Evolutionary conservation across 2,113 vertebrate species (phyloP), one percentile per base, ranked within the genome.

Genomic region (Fukomys damarensis): DNA sequence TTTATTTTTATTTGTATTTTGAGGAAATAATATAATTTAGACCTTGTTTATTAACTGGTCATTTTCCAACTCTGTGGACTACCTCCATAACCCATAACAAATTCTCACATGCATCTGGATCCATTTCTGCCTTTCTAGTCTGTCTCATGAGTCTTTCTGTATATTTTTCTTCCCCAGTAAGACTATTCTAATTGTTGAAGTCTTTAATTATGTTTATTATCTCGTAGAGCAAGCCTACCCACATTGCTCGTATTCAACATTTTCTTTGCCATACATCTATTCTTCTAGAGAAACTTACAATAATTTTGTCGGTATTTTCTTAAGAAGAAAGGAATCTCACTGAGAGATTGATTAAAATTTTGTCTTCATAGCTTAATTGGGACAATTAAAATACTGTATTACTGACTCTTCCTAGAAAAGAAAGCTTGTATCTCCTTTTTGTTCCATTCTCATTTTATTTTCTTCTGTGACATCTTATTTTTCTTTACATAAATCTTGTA

Each of bases 151-250:
- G 86, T 59, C 35, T 82, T 54, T 86, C 61, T 83, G 58, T 63
- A 49, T 82, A 76, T 86, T 97, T 86, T 96, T 82, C 66, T 88
- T 70, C 7, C 35, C 70, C 43, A 41, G 24, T 13, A 74, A 82
- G 58, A 90, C 16, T 52, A 19, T 80, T 87, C 79, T 87, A 87
- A 89, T 85, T 72, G 43, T 68, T 85, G 43, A 20, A 91, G 38
- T 2, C 66, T 93, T 94, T 97, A 61, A 91, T 91, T 91, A 83
- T 65, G 70, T 81, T 94, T 90, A 89, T n/a, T 87, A 72, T 49
- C 86, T 89, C 11, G 56, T 54, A 52, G 43, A 46, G 22, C 83
- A 83, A 88, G 88, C 83, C 41, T 92, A 35, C 54, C 84, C 11
- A 59, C 58, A 19, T 72, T 86, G 49, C 8, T 86, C 61, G 86